phyloP scores from a whole-genome alignment of 2,888 invertebrate genomes.

The Heteromyza rotundicornis region DNA sequence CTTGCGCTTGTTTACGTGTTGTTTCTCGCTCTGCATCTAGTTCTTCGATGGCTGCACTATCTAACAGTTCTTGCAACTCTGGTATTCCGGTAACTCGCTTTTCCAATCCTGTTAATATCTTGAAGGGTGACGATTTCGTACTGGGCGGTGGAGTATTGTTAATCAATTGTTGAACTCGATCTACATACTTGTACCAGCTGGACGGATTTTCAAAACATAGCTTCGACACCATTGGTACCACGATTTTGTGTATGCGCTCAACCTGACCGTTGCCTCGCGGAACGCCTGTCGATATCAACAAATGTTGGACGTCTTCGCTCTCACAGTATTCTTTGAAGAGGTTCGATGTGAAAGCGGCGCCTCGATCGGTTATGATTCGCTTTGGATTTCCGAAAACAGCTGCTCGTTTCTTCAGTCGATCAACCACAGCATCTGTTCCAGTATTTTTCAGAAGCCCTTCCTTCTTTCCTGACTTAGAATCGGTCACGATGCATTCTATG shows the following conservation, averaged over 20 bases:
- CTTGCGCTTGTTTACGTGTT: neutral
- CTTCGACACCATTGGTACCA: slow-evolving; percentile 50
- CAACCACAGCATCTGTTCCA: neutral
- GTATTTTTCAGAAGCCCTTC: slow-evolving; percentile 41
- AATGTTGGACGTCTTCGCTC: slow-evolving; percentile 30
- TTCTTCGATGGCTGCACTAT: neutral
- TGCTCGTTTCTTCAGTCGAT: neutral
- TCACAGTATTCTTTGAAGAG: slow-evolving; percentile 6
- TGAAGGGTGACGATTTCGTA: too few species aligned
- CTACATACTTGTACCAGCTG: slow-evolving; percentile 43
- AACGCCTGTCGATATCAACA: slow-evolving; percentile 44
- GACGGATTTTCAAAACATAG: slow-evolving; percentile 42
- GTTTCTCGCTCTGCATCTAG: neutral
- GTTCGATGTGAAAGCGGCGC: slow-evolving; percentile 10
- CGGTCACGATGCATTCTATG: slow-evolving; percentile 21
- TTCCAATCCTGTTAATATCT: slow-evolving; percentile 24
- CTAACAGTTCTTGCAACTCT: neutral
- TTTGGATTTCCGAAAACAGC: slow-evolving; percentile 10
- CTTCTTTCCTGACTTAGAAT: slow-evolving; percentile 44
- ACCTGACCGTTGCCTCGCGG: slow-evolving; percentile 54
- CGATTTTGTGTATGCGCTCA: slow-evolving; percentile 44
- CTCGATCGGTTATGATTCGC: slow-evolving; percentile 9
- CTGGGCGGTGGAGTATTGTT: slow-evolving; percentile 12
- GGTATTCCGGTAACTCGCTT: neutral
- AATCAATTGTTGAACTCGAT: slow-evolving; percentile 19